Evolutionary conservation across 2,113 vertebrate species (phyloP).

Genomic region (Xyrauchen texanus): DNA sequence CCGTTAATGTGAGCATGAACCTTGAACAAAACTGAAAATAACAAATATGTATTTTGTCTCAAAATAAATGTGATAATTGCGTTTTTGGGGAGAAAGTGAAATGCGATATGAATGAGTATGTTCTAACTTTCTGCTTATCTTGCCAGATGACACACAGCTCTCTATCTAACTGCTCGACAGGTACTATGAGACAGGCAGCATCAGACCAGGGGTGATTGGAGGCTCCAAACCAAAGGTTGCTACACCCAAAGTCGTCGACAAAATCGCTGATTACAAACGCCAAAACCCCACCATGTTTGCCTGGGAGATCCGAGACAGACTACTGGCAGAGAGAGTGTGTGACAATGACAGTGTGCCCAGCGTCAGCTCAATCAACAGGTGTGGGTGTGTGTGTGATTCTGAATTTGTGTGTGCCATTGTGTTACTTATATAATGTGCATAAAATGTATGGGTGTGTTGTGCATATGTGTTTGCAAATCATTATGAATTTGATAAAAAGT

Average conservation of each 20-base stretch:
- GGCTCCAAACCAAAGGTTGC: constrained; percentile 99
- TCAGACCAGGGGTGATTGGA: constrained; percentile 97
- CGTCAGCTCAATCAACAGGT: constrained; percentile 99
- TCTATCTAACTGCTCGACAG: constrained; percentile 66
- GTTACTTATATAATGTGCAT: background rate
- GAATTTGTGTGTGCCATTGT: background rate
- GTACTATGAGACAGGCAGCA: constrained; percentile 99
- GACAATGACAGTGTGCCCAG: constrained; percentile 98
- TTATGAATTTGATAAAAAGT: background rate
- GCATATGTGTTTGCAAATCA: background rate
- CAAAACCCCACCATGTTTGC: constrained; percentile 99
- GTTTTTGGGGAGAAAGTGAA: too few species aligned
- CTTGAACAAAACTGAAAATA: too few species aligned
- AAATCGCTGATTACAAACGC: constrained; percentile 99
- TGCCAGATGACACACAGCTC: background rate
- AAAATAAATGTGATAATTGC: too few species aligned
- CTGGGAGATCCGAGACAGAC: constrained; percentile 98
- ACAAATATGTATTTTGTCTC: too few species aligned
- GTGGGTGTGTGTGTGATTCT: background rate
- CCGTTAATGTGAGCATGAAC: too few species aligned
- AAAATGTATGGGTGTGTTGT: background rate
- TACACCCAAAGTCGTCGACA: constrained; percentile 99
- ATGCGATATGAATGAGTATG: too few species aligned
- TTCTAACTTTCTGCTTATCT: background rate
- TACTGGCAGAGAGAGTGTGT: constrained; percentile 94